Conservation (phyloP, 2,113 vertebrate genomes). For the Terrapene triunguis region DNA sequence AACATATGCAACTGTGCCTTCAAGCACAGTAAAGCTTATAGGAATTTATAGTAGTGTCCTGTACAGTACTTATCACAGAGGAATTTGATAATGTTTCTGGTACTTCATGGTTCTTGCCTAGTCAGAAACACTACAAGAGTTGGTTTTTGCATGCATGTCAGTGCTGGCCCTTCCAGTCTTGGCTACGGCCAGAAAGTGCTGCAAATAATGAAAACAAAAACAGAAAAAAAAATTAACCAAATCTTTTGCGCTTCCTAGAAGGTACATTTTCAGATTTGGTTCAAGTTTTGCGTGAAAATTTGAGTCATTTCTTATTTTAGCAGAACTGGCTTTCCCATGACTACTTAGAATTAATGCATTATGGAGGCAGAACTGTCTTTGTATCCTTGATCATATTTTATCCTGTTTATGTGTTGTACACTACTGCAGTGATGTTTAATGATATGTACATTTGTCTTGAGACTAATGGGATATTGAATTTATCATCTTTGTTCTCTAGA, state of each 20-base stretch:
- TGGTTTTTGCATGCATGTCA: neutral
- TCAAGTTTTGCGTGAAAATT: conserved; percentile 19
- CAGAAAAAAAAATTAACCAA: neutral
- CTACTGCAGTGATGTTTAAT: neutral
- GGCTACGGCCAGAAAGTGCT: neutral
- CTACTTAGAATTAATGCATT: conserved; percentile 40
- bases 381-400: conserved; percentile 7
- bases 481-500: neutral
- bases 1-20: neutral
- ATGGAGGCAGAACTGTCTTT: conserved; percentile 17
- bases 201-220: neutral
- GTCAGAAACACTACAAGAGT: neutral
- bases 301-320: conserved; percentile 15
- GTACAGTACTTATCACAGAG: neutral
- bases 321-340: neutral
- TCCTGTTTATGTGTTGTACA: neutral
- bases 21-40: neutral
- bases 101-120: neutral
- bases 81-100: conserved; percentile 11
- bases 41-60: neutral
- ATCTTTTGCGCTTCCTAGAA: neutral
- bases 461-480: neutral
- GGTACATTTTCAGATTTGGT: neutral
- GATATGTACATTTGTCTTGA: neutral
- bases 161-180: neutral